Base-by-base conservation (phyloP, 2,113 vertebrate genomes). In the Gymnobelideus leadbeateri region DNA sequence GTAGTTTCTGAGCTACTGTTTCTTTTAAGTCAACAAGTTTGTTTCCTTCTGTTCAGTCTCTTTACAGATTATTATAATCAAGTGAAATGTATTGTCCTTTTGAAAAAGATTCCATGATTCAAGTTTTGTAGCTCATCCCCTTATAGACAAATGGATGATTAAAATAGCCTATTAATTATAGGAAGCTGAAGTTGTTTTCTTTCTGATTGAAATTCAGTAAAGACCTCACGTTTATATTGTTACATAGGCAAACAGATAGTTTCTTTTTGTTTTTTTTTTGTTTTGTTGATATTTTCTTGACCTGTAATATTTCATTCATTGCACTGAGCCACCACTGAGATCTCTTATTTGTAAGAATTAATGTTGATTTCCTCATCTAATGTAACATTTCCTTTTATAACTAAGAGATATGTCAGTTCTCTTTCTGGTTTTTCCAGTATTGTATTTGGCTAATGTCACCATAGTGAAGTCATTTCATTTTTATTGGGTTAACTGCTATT, bases 21-120 rank as follows among this genome's bases (percentile, higher is more conserved):
- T 84, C 68, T 84, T 84, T 84, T 84, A 8, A 84, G 68, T 95
- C 25, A 53, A 95, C 51, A 92, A 28, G 23, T 94, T 94, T 57
- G 43, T 57, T 57, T 77, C 68, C 93, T 92, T 57, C 54, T 57
- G 43, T 21, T 93, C 43, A 84, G 4, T 61, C 0, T 26, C 54
- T 84, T 90, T 89, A 91, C 46, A 84, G 91, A 43, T 93, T 84
- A 91, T 49, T 68, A 91, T 46, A 16, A 92, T 5, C 37, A 19
- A 43, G 7, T 43, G 16, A n/a, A 77, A 1, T 77, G 43, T 84
- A n/a, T n/a, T 50, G 89, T 28, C 26, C 23, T n/a, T 4, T 50
- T 90, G 4, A 47, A 28, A 50, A 90, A 89, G n/a, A 49, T 90
- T 90, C 8, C 46, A 23, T 49, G 89, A 26, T 8, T 49, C 43